phyloP scores from a whole-genome alignment of 2,888 invertebrate species.

The Agrochola lychnidis region DNA sequence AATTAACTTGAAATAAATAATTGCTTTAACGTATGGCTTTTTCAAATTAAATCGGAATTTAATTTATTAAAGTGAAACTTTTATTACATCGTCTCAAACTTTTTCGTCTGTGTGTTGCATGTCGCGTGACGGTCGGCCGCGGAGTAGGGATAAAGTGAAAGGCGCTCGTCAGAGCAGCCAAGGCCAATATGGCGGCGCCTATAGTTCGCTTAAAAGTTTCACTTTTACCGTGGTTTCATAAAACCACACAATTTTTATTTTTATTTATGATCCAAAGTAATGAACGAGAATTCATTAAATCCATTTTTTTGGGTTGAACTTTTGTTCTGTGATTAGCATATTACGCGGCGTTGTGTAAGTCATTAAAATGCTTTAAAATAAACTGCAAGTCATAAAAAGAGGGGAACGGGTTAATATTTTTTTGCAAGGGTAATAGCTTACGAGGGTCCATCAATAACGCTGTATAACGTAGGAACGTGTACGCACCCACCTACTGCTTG shows the following conservation, averaged over 20 bases:
- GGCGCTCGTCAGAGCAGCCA: too few species aligned
- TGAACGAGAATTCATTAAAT: constrained; percentile 58
- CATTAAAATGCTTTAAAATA: constrained; percentile 65
- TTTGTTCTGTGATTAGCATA: constrained; percentile 66
- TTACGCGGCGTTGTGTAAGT: constrained; percentile 53
- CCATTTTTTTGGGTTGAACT: constrained; percentile 56
- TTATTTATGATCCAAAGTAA: constrained; percentile 48
- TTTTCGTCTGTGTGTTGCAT: too few species aligned
- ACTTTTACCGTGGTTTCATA: too few species aligned
- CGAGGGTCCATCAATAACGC: constrained; percentile 70
- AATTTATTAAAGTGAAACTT: too few species aligned
- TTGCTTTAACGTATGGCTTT: constrained; percentile 22
- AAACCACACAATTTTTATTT: too few species aligned
- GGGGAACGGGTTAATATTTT: constrained; percentile 63
- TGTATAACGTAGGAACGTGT: constrained; percentile 61
- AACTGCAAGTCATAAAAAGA: constrained; percentile 69
- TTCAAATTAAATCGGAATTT: constrained; percentile 27
- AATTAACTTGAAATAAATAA: constrained; percentile 38
- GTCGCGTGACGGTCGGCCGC: too few species aligned
- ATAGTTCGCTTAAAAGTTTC: too few species aligned
- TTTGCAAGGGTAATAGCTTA: constrained; percentile 61
- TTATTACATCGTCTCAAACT: too few species aligned
- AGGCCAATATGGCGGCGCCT: too few species aligned
- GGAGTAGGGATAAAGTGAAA: too few species aligned
- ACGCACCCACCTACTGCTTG: constrained; percentile 63